A percentile compares a stretch with the other conserved stretches of the same genome.
These are phyloP conservation scores for Australoheros scitulus DNA, from an alignment of 2,113 vertebrate species.

Conservation along the genomic window DNA sequence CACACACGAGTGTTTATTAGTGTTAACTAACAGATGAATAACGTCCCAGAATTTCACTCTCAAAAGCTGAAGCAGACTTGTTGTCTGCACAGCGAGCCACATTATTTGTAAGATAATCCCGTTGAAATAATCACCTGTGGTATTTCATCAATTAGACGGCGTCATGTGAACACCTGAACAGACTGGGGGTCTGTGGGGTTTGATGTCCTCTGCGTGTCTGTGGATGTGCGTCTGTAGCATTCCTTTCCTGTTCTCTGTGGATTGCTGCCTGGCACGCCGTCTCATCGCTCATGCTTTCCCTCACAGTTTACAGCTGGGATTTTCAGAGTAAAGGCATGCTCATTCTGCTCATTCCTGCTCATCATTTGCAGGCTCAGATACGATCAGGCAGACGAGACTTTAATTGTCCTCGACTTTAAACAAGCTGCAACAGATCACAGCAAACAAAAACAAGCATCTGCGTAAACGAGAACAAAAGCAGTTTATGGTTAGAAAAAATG, in stretches of 20 bases:
- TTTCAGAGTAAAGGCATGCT: not conserved
- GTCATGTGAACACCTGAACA: not conserved
- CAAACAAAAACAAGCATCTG: not conserved
- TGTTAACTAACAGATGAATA: too few relatives aligned
- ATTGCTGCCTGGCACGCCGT: not conserved
- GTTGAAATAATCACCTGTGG: not conserved
- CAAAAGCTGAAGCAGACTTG: not conserved
- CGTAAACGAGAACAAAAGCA: not conserved
- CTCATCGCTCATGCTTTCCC: not conserved
- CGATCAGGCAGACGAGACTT: not conserved
- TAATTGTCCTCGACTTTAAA: not conserved
- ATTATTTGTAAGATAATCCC: not conserved
- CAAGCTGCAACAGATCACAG: constrained; percentile 22
- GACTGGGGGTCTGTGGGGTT: not conserved
- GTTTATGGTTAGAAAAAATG: not conserved
- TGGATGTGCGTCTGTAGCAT: not conserved
- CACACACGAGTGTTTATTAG: too few relatives aligned
- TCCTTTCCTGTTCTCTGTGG: not conserved
- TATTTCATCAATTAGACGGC: not conserved
- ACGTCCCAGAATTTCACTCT: too few relatives aligned
- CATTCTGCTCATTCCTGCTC: constrained; percentile 7
- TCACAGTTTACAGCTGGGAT: not conserved
- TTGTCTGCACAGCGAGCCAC: not conserved
- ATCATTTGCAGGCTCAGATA: not conserved
- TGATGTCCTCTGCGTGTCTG: not conserved